Evolutionary conservation across 2,888 invertebrate genomes (phyloP).

Genomic region (Cheilosia grossa): DNA sequence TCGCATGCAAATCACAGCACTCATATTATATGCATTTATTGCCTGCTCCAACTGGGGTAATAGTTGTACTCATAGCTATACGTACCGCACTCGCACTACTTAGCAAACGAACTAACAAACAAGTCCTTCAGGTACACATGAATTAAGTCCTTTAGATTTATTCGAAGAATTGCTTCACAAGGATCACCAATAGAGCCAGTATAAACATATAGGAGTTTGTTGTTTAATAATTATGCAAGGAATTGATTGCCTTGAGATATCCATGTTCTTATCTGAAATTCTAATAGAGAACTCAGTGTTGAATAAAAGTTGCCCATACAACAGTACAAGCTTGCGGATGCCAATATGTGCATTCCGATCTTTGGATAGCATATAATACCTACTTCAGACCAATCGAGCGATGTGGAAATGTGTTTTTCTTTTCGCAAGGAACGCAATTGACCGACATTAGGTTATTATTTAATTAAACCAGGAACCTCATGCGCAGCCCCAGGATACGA

Average conservation of each 20-base stretch:
- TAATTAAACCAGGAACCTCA: slow-evolving; percentile 36
- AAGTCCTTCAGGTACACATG: slow-evolving; percentile 32
- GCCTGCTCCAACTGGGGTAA: background rate
- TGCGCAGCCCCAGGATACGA: slow-evolving; percentile 9
- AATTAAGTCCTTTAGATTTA: slow-evolving; percentile 18
- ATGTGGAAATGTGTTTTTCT: slow-evolving; percentile 7
- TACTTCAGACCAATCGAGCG: slow-evolving; percentile 1
- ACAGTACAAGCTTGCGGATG: background rate
- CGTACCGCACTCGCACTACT: background rate
- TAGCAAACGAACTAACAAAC: slow-evolving; percentile 34
- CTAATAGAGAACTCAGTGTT: slow-evolving; percentile 38
- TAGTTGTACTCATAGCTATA: background rate
- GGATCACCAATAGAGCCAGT: slow-evolving; percentile 5
- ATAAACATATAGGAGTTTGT: background rate
- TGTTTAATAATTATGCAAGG: slow-evolving; percentile 45
- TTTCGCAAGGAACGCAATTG: slow-evolving; percentile 52
- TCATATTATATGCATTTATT: background rate
- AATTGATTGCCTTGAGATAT: slow-evolving; percentile 32
- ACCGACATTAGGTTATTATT: slow-evolving; percentile 60
- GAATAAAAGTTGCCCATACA: slow-evolving; percentile 22
- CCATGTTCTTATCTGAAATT: slow-evolving; percentile 49
- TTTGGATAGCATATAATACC: background rate
- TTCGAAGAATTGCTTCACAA: slow-evolving; percentile 25
- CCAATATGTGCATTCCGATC: background rate
- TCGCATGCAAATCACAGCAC: slow-evolving; percentile 4